These are phyloP conservation scores for Andrena chrysosceles DNA, from an alignment of 2,888 invertebrate species.

Conservation along the genomic window DNA sequence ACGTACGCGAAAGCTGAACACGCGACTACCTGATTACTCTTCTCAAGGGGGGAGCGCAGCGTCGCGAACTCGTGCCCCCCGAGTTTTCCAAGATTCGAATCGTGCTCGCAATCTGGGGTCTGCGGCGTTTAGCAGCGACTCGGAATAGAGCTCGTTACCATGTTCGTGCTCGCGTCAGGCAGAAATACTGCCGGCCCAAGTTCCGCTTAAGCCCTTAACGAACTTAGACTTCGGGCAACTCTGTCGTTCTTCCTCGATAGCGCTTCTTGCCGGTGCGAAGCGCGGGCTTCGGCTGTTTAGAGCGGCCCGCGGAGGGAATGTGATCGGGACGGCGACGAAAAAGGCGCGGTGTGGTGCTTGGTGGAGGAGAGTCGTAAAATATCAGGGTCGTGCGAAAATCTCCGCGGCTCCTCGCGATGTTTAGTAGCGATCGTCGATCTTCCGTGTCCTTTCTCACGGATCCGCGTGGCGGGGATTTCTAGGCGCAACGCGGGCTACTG, in stretches of 20 bases:
- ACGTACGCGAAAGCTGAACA: constrained; percentile 22
- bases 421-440: constrained; percentile 71
- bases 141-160: constrained; percentile 44
- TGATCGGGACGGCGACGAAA: too few relatives aligned
- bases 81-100: constrained; percentile 41
- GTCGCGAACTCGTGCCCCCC: constrained; percentile 19
- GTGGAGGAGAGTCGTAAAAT: constrained; percentile 54
- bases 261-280: not conserved
- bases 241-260: not conserved
- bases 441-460: constrained; percentile 71
- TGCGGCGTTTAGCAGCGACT: constrained; percentile 26
- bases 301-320: not conserved
- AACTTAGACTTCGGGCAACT: constrained; percentile 34
- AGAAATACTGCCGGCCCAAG: constrained; percentile 35
- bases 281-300: not conserved
- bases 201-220: constrained; percentile 39
- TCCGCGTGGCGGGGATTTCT: constrained; percentile 32
- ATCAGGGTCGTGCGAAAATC: constrained; percentile 72
- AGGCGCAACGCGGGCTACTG: constrained; percentile 53
- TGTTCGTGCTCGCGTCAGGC: constrained; percentile 37
- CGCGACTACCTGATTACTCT: constrained; percentile 28
- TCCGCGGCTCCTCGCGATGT: constrained; percentile 62
- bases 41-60: not conserved
- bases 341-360: constrained; percentile 18
- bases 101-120: constrained; percentile 2